Conservation (phyloP, 2,888 invertebrate species). For the Agriopis marginaria region DNA sequence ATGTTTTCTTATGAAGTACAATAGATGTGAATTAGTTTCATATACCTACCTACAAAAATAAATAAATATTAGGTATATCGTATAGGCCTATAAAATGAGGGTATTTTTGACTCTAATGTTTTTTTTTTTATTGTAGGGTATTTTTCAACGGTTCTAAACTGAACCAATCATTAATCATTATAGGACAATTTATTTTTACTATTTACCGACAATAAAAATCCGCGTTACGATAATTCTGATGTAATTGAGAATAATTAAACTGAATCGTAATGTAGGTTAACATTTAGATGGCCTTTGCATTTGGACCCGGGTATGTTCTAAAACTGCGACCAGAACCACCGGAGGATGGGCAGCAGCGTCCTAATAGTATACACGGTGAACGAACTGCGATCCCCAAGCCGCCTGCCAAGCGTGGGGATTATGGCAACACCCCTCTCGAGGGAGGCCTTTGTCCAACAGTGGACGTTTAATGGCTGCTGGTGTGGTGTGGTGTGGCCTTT, state of each 20-base stretch:
- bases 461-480: too few relatives aligned
- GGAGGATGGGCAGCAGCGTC: too few relatives aligned
- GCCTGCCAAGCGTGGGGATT: too few relatives aligned
- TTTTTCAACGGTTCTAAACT: neutral
- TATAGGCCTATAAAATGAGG: neutral
- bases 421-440: too few relatives aligned
- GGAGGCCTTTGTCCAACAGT: too few relatives aligned
- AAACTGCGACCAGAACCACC: too few relatives aligned
- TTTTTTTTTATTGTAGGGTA: too few relatives aligned
- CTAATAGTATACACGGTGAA: too few relatives aligned
- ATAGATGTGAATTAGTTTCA: neutral
- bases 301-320: too few relatives aligned
- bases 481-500: too few relatives aligned
- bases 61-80: neutral
- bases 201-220: neutral
- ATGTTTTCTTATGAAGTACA: neutral
- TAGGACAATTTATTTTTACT: neutral
- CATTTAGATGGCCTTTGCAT: constrained; percentile 50
- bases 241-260: constrained; percentile 34
- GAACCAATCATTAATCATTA: neutral
- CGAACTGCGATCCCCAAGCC: too few relatives aligned
- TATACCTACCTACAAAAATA: neutral
- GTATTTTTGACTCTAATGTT: neutral
- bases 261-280: constrained; percentile 48
- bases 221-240: constrained; percentile 1